Base-by-base conservation (phyloP, 1,140 invertebrate genomes). In the Anoplophora glabripennis region DNA sequence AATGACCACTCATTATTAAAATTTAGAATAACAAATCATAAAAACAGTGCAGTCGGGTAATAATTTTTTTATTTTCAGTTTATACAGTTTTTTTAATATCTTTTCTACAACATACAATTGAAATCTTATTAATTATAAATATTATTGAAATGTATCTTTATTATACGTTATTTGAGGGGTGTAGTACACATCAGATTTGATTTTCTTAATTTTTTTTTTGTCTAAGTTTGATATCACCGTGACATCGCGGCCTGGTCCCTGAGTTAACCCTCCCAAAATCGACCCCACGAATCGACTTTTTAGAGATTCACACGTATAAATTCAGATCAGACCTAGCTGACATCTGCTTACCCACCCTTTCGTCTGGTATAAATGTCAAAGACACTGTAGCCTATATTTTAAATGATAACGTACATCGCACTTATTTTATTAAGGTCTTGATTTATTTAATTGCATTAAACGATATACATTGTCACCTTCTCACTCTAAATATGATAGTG, bases 161-260 rank as follows among this genome's bases (percentile, higher is more conserved):
- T 42, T 58, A 56, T 33, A 56, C 54, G 60, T 59, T 63, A 63
- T 56, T 63, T 60, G 44, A 59, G 53, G 41, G 48, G 47, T 59
- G 62, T 59, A 64, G 21, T 56, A 55, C 56, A 40, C 48, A 65
- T 71, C 61, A 52, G 62, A 71, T 73, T 72, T 71, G 67, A 67
- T 72, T 71, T 68, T 65, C 46, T 69, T 65, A 65, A 64, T 66
- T 70, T 67, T 71, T 53, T 71, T 28, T 28, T 28, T 28, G 21
- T 28, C 21, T 62, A 65, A 71, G 71, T 72, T 73, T 75, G 74
- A 75, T 75, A 75, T 75, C 68, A 74, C 74, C 72, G 72, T 75
- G 70, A 73, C 65, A 72, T 72, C 71, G 70, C 73, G 74, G 71
- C 72, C 72, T 74, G 74, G 72, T 74, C 74, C 74, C 74, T 74